phyloP scores from a whole-genome alignment of 2,888 invertebrate species.

The Temnothorax rugatulus region DNA sequence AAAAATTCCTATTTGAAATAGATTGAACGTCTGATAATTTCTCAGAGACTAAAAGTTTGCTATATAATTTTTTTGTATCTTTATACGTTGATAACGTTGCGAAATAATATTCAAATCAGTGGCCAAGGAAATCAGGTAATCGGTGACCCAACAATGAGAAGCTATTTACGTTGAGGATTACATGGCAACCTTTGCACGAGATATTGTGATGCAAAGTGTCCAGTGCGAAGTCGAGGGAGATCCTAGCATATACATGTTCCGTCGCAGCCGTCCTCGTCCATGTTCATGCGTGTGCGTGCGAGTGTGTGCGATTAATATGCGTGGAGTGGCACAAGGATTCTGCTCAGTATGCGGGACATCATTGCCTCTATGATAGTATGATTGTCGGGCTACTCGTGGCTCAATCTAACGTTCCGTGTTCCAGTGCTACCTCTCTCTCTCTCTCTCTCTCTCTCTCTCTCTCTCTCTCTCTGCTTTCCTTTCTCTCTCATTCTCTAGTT shows the following conservation, averaged over 20 bases:
- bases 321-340: constrained; percentile 69
- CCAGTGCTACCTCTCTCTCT: constrained; percentile 7
- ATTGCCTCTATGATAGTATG: constrained; percentile 80
- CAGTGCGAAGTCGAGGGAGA: constrained; percentile 52
- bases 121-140: constrained; percentile 20
- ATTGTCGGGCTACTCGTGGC: constrained; percentile 79
- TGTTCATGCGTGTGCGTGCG: constrained; percentile 40
- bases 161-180: constrained; percentile 48
- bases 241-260: constrained; percentile 22
- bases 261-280: constrained; percentile 34
- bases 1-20: not conserved
- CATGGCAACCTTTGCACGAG: constrained; percentile 27
- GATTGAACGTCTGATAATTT: not conserved
- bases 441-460: constrained; percentile 27
- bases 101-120: constrained; percentile 5
- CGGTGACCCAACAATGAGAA: not conserved
- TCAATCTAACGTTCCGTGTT: constrained; percentile 72
- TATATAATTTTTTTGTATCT: not conserved
- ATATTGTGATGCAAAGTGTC: constrained; percentile 78
- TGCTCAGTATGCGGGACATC: constrained; percentile 82
- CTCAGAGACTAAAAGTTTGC: not conserved
- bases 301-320: constrained; percentile 81
- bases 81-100: not conserved
- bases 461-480: not conserved
- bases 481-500: constrained; percentile 30